A percentile compares a stretch with the other conserved stretches of the same genome.
Evolutionary conservation across 2,888 invertebrate genomes (phyloP).

Genomic region (Callyntrura sp.): DNA sequence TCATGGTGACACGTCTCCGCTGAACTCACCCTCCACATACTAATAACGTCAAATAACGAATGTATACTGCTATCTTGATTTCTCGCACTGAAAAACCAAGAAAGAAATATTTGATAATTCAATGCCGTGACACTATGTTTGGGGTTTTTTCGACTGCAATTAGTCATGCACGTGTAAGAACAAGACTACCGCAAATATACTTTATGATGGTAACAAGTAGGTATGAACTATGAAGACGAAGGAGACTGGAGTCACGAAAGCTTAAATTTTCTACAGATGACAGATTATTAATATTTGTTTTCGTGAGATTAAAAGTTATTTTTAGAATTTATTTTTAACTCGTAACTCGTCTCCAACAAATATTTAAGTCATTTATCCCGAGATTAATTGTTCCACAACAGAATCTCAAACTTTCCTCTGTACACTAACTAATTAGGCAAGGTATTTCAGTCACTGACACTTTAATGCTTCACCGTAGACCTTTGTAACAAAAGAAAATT

Average conservation of each 20-base stretch:
- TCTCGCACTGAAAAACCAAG: too few species aligned
- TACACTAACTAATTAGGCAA: neutral
- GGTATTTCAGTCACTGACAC: too few species aligned
- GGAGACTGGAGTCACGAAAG: neutral
- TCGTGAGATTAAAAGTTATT: neutral
- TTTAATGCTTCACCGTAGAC: too few species aligned
- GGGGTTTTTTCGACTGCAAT: neutral
- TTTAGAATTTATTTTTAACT: constrained; percentile 56
- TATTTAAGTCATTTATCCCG: too few species aligned
- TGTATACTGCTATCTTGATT: neutral
- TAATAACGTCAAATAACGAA: neutral
- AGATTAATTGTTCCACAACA: neutral
- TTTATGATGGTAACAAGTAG: neutral
- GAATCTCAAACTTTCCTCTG: neutral
- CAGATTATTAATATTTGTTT: constrained; percentile 28
- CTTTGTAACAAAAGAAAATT: neutral
- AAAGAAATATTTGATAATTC: too few species aligned
- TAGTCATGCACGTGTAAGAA: neutral
- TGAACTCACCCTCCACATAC: neutral
- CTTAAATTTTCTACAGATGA: constrained; percentile 25
- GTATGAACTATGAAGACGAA: neutral
- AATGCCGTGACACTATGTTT: too few species aligned
- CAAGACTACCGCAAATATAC: neutral
- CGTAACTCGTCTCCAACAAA: neutral
- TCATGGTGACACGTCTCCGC: constrained; percentile 43